These are phyloP conservation scores for Neosalanx taihuensis DNA, from an alignment of 2,797 vertebrate genomes.

Conservation along the genomic window DNA sequence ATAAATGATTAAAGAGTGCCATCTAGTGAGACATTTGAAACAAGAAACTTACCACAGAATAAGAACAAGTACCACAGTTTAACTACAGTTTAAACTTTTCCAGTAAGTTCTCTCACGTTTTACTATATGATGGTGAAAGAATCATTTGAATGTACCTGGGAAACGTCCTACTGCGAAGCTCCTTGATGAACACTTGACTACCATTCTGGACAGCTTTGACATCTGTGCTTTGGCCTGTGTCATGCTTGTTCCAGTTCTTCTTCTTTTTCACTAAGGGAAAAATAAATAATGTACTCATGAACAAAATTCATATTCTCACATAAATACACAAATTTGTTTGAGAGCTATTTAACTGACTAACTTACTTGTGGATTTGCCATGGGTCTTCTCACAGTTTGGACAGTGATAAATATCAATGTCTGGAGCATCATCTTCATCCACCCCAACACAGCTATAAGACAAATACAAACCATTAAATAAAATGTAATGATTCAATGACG, in stretches of 20 bases:
- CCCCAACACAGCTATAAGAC: slow-evolving; percentile 88
- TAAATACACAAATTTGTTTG: background rate
- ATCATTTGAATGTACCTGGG: slow-evolving; percentile 79
- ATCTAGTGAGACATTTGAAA: slow-evolving; percentile 47
- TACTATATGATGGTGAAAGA: background rate
- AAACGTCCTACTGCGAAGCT: slow-evolving; percentile 92
- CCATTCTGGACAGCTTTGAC: slow-evolving; percentile 94
- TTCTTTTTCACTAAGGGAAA: slow-evolving; percentile 90
- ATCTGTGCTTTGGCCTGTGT: slow-evolving; percentile 87
- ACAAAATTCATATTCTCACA: background rate
- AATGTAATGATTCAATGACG: background rate
- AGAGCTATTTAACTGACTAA: slow-evolving; percentile 31
- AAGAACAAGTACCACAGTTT: slow-evolving; percentile 8
- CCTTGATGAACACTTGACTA: slow-evolving; percentile 97
- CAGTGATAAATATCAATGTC: slow-evolving; percentile 98
- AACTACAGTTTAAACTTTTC: background rate
- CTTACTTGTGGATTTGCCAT: slow-evolving; percentile 95
- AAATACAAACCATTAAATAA: slow-evolving; percentile 10
- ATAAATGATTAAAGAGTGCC: slow-evolving; percentile 42
- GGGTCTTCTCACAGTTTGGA: slow-evolving; percentile 96
- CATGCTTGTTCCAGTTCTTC: slow-evolving; percentile 93
- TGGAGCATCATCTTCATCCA: slow-evolving; percentile 96
- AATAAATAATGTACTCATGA: background rate
- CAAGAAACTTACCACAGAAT: background rate
- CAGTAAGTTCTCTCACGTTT: background rate